These are phyloP conservation scores for Xiphophorus couchianus DNA, from an alignment of 2,113 vertebrate species.

Conservation along the genomic window DNA sequence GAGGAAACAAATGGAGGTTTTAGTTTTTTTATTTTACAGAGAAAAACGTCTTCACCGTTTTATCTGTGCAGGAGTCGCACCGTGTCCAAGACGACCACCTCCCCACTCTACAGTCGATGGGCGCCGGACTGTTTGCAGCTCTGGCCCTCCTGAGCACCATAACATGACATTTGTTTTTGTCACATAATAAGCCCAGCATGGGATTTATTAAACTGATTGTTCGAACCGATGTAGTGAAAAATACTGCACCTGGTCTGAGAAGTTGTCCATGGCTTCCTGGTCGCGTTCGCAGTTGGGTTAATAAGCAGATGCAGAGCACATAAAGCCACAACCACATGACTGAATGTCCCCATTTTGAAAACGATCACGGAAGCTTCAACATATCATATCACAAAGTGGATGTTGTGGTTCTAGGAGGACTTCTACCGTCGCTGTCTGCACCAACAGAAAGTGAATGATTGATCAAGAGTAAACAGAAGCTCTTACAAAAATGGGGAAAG, in stretches of 20 bases:
- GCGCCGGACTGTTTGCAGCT: conserved; percentile 49
- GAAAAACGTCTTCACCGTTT: conserved; percentile 76
- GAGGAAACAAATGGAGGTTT: neutral
- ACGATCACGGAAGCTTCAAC: neutral
- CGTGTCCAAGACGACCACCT: conserved; percentile 89
- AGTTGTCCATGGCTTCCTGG: conserved; percentile 27
- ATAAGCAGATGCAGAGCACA: conserved; percentile 42
- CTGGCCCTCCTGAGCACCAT: conserved; percentile 52
- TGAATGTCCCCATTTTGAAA: conserved; percentile 44
- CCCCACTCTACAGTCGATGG: conserved; percentile 83
- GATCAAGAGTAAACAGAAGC: conserved; percentile 67
- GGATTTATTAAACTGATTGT: neutral
- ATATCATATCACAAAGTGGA: conserved; percentile 5
- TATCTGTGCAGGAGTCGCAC: conserved; percentile 87
- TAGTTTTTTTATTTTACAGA: neutral
- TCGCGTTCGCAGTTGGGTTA: conserved; percentile 12
- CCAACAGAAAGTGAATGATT: conserved; percentile 74
- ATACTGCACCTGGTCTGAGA: conserved; percentile 57
- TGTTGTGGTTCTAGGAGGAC: conserved; percentile 17
- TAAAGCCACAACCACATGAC: conserved; percentile 34
- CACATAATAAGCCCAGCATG: neutral
- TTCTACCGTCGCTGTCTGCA: conserved; percentile 10
- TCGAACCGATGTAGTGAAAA: neutral
- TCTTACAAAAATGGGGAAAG: conserved; percentile 43
- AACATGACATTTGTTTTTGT: neutral